phyloP scores from a whole-genome alignment of 2,888 invertebrate genomes.

The Elegia similella region DNA sequence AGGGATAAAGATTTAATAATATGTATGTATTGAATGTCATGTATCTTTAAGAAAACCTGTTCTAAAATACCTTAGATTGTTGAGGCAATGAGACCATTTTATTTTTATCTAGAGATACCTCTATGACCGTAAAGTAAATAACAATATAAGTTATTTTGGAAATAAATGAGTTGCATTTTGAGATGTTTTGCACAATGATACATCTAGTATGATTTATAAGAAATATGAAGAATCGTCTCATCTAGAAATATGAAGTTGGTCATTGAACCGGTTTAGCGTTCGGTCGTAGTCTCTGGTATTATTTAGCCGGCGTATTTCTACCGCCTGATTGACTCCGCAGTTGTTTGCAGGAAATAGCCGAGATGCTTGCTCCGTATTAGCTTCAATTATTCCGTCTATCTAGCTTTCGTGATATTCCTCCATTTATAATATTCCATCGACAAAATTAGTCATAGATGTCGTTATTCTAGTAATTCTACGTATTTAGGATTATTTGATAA shows the following conservation, averaged over 20 bases:
- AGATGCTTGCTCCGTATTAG: slow-evolving; percentile 20
- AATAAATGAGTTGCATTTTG: too few species aligned
- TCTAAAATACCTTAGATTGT: too few species aligned
- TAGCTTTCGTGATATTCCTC: slow-evolving; percentile 2
- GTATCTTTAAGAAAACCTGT: too few species aligned
- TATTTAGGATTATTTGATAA: not conserved
- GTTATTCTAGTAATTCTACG: not conserved
- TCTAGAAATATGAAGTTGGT: not conserved
- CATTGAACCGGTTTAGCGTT: not conserved
- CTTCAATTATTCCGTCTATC: slow-evolving; percentile 23
- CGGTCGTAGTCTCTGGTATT: slow-evolving; percentile 19
- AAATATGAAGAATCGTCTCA: too few species aligned
- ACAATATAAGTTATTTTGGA: too few species aligned
- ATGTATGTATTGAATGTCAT: too few species aligned
- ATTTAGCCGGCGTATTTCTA: slow-evolving; percentile 32
- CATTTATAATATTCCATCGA: not conserved
- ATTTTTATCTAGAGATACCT: too few species aligned
- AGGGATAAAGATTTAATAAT: too few species aligned
- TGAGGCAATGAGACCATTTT: too few species aligned
- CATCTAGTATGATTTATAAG: too few species aligned
- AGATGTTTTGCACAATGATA: too few species aligned
- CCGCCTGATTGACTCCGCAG: slow-evolving; percentile 38
- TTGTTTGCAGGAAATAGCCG: slow-evolving; percentile 29
- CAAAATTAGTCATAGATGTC: not conserved
- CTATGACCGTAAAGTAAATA: too few species aligned